Base-by-base conservation (phyloP, 2,888 invertebrate species). In the Entomobrya proxima region DNA sequence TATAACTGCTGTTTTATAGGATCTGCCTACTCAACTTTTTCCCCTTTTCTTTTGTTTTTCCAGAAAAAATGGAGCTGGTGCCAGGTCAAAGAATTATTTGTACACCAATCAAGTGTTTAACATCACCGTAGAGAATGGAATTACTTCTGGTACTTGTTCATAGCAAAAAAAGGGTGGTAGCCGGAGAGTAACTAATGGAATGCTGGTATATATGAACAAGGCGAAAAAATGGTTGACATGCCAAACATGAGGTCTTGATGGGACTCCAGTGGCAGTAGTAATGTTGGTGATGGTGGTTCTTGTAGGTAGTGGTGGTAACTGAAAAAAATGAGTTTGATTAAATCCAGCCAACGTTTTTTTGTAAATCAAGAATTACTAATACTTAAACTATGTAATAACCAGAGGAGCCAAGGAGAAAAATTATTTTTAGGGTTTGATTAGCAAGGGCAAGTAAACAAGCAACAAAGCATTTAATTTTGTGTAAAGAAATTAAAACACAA, bases 1-100 rank as follows among this genome's bases (percentile, higher is more conserved):
- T 55, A 55, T 76, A 76, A 37, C 47, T 55, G 55, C 55, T 55
- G 21, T 13, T 40, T 76, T 55, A 24, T 76, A 24, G 5, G 35
- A 44, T 52, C 55, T 11, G 30, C 32, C 47, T 52, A n/a, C 35
- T 55, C 35, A 24, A 13, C 4, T 44, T 44, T 44, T 67, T 72
- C 37, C n/a, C 30, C 30, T 61, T 61, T 61, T 32, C 32, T 32
- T 61, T 79, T 77, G 67, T 79, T 35, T 72, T 78, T 50, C n/a
- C 13, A 52, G 37, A 85, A 84, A 74, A 40, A 72, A 35, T 85
- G 35, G 30, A 64, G 50, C 55, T 85, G 85, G 64, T 79, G 85
- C 74, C 78, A 85, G 79, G 74, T 74, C 85, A 85, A 85, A 85
- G 79, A 85, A 85, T 85, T 85, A 85, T 85, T 85, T 85, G 85